Percentiles rank a stretch among this genome's conserved stretches.
Evolutionary conservation across 2,113 vertebrate genomes (phyloP).

Genomic region (Dipodomys ordii): DNA sequence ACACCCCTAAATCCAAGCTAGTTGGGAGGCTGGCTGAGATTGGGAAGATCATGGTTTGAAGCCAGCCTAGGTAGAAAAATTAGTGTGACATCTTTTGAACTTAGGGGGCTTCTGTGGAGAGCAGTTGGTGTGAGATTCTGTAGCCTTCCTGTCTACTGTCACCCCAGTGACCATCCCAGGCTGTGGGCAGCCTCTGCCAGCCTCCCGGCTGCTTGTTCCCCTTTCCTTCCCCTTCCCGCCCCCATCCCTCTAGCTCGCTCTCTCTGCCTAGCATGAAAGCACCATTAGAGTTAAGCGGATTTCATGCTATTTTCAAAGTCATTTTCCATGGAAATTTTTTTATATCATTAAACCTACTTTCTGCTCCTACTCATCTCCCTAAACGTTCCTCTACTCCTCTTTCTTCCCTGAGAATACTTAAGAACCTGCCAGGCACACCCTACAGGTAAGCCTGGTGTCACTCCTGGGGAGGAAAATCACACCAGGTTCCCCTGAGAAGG

Average conservation of each 20-base stretch:
- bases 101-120: not conserved
- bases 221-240: not conserved
- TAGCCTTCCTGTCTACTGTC: not conserved
- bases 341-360: constrained; percentile 69
- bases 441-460: not conserved
- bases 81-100: no score
- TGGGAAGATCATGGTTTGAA: no score
- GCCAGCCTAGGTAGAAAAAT: no score
- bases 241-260: not conserved
- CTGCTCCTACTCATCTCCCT: constrained; percentile 37
- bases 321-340: constrained; percentile 51
- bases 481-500: not conserved
- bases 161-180: not conserved
- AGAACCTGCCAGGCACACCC: not conserved
- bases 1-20: no score
- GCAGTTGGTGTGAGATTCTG: not conserved
- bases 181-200: not conserved
- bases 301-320: constrained; percentile 79
- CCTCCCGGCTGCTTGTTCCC: not conserved
- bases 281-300: constrained; percentile 62
- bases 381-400: constrained; percentile 46
- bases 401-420: not conserved
- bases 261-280: constrained; percentile 15
- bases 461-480: not conserved
- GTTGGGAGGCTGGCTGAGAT: no score